These are phyloP conservation scores for Liodrosophila aerea DNA, from an alignment of 2,888 invertebrate genomes.

Conservation along the genomic window DNA sequence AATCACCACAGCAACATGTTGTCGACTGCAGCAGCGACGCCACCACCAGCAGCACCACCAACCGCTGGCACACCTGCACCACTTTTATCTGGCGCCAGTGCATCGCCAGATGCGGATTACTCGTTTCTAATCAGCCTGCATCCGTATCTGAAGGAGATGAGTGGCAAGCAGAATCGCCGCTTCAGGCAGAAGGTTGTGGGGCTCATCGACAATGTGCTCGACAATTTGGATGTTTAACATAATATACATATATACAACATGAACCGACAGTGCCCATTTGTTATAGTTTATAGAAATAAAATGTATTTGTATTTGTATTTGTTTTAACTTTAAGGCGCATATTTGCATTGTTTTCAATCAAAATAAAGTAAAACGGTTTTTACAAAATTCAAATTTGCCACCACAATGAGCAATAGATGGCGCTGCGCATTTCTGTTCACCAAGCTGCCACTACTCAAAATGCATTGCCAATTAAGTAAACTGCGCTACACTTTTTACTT, in stretches of 20 bases:
- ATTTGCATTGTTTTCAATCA: too few relatives aligned
- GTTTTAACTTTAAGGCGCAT: constrained; percentile 10
- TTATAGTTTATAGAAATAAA: constrained; percentile 34
- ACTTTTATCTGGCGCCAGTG: too few relatives aligned
- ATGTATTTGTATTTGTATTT: constrained; percentile 23
- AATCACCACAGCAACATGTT: constrained; percentile 1
- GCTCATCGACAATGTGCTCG: constrained; percentile 77
- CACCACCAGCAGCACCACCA: background rate
- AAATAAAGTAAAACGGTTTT: background rate
- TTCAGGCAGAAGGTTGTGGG: constrained; percentile 79
- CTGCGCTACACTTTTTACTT: too few relatives aligned
- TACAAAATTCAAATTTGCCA: background rate
- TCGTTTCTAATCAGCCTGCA: constrained; percentile 79
- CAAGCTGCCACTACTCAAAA: background rate
- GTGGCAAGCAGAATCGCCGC: constrained; percentile 79
- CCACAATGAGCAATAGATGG: constrained; percentile 15
- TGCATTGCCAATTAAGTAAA: too few relatives aligned
- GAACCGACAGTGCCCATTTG: constrained; percentile 68
- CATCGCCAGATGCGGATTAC: constrained; percentile 76
- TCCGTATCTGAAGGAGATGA: constrained; percentile 79
- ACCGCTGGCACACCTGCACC: constrained; percentile 1
- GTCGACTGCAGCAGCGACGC: constrained; percentile 3
- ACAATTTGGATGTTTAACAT: constrained; percentile 62
- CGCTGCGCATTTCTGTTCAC: background rate
- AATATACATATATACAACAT: constrained; percentile 17